A percentile compares a stretch with the other conserved stretches of the same genome.
Conservation (phyloP, 1,140 invertebrate species). For the Zelostemma sp. region DNA sequence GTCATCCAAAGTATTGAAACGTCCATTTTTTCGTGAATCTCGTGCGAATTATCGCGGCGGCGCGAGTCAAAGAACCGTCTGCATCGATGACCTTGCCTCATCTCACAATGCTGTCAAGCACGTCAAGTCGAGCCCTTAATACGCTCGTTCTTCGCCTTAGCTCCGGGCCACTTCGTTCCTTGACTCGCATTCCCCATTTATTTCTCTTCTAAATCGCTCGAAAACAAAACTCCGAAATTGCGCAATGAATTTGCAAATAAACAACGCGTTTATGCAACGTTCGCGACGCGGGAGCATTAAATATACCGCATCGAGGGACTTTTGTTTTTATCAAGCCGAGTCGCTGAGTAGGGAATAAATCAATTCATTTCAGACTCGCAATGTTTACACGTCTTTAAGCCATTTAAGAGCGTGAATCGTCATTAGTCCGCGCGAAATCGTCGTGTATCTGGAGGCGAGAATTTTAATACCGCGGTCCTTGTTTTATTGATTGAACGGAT, state of each 20-base stretch:
- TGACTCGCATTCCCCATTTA: slow-evolving; percentile 31
- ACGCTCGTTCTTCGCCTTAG: slow-evolving; percentile 19
- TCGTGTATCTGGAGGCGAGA: background rate
- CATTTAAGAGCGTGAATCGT: slow-evolving; percentile 1
- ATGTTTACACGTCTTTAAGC: background rate
- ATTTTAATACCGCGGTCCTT: background rate
- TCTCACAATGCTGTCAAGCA: slow-evolving; percentile 42
- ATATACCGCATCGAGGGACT: too few species aligned
- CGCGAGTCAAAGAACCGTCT: slow-evolving; percentile 29
- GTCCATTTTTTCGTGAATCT: slow-evolving; percentile 35
- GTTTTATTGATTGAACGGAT: background rate
- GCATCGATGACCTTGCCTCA: slow-evolving; percentile 39
- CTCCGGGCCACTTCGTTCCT: slow-evolving; percentile 37
- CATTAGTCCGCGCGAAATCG: background rate
- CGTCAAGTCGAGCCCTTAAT: slow-evolving; percentile 40
- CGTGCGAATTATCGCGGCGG: slow-evolving; percentile 39
- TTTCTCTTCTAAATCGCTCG: slow-evolving; percentile 22
- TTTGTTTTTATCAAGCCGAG: too few species aligned
- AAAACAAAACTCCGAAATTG: background rate
- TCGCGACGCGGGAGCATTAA: too few species aligned
- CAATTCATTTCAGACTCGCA: background rate
- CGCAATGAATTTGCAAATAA: too few species aligned
- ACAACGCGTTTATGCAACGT: too few species aligned
- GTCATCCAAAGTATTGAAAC: slow-evolving; percentile 11
- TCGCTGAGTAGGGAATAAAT: too few species aligned